A percentile compares a stretch with the other conserved stretches of the same genome.
These are phyloP conservation scores for Margaritifera margaritifera DNA, from an alignment of 2,888 invertebrate species.

Conservation along the genomic window DNA sequence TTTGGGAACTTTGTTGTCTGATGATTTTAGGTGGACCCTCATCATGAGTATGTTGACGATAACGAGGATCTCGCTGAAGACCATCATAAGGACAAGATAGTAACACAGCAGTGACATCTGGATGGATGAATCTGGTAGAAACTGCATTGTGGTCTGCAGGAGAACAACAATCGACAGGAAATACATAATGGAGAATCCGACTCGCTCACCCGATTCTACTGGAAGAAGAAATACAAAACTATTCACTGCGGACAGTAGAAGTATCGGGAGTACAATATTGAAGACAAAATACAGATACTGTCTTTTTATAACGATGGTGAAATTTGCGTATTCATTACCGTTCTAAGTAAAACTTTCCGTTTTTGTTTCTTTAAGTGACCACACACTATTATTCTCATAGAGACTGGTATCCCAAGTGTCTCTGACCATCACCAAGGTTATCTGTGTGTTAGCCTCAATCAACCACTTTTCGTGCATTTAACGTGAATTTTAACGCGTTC, in stretches of 20 bases:
- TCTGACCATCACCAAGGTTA: no score
- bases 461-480: no score
- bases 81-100: slow-evolving; percentile 38
- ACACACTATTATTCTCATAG: not conserved
- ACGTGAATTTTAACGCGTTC: no score
- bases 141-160: slow-evolving; percentile 40
- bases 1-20: no score
- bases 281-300: slow-evolving; percentile 31
- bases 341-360: not conserved
- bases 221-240: slow-evolving; percentile 37
- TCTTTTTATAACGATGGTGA: slow-evolving; percentile 25
- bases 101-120: slow-evolving; percentile 35
- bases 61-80: slow-evolving; percentile 29
- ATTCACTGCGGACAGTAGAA: slow-evolving; percentile 30
- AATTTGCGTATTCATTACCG: slow-evolving; percentile 18
- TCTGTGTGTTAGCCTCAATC: no score
- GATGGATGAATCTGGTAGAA: slow-evolving; percentile 32
- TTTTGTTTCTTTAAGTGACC: not conserved
- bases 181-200: slow-evolving; percentile 37
- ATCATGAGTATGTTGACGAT: slow-evolving; percentile 28
- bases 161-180: slow-evolving; percentile 39
- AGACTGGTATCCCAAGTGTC: not conserved
- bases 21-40: slow-evolving; percentile 25
- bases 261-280: slow-evolving; percentile 32
- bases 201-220: slow-evolving; percentile 31